phyloP scores from a whole-genome alignment of 2,888 invertebrate species.

The Folsomia candida region DNA sequence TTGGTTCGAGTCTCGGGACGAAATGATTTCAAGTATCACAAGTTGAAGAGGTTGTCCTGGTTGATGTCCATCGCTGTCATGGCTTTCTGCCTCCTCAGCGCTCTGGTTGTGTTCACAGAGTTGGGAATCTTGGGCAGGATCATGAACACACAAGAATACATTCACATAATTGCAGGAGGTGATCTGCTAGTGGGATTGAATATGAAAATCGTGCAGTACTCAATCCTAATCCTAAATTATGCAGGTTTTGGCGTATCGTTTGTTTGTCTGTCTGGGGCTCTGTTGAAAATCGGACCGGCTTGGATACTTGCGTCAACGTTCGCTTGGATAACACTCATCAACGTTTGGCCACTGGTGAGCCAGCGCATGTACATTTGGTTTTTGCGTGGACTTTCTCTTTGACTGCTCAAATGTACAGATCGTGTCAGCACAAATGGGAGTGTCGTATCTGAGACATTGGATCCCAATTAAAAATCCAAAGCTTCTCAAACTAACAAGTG shows the following conservation, averaged over 20 bases:
- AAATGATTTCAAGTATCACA: constrained; percentile 18
- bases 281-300: constrained; percentile 16
- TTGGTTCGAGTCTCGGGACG: constrained; percentile 19
- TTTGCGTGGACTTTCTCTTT: too few species aligned
- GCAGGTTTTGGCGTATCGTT: constrained; percentile 32
- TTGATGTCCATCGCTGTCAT: constrained; percentile 16
- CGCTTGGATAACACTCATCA: not conserved
- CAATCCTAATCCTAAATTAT: too few species aligned
- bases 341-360: constrained; percentile 3
- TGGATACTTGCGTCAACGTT: not conserved
- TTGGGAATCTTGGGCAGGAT: constrained; percentile 32
- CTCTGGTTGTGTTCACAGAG: constrained; percentile 29
- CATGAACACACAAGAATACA: constrained; percentile 8
- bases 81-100: constrained; percentile 18
- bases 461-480: not conserved
- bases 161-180: constrained; percentile 22
- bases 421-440: not conserved
- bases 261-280: constrained; percentile 29
- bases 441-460: not conserved
- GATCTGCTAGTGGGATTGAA: not conserved
- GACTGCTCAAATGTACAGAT: too few species aligned
- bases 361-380: not conserved
- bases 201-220: too few species aligned
- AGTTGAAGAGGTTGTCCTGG: constrained; percentile 28
- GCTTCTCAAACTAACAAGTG: not conserved